phyloP scores from a whole-genome alignment of 2,888 invertebrate genomes.

The Dryomyza anilis region DNA sequence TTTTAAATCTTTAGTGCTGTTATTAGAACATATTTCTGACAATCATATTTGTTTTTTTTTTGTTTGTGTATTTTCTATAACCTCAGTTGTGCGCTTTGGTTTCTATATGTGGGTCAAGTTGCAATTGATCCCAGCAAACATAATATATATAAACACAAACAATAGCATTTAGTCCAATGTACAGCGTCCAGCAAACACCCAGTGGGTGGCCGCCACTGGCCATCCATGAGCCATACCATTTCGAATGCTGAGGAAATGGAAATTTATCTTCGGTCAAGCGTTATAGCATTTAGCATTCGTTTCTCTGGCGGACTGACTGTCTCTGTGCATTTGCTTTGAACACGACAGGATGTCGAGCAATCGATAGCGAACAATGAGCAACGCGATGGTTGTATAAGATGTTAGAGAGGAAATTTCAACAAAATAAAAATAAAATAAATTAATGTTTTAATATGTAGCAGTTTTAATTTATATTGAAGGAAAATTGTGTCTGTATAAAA shows the following conservation, averaged over 20 bases:
- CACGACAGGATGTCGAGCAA: not conserved
- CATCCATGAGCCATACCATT: not conserved
- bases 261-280: not conserved
- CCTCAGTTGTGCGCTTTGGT: not conserved
- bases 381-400: not conserved
- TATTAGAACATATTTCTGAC: no score
- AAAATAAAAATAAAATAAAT: no score
- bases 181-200: not conserved
- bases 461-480: no score
- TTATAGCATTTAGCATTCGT: not conserved
- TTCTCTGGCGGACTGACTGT: not conserved
- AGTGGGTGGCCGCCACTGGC: not conserved
- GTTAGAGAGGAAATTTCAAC: no score
- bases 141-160: not conserved
- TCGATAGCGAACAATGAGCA: not conserved
- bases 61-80: not conserved
- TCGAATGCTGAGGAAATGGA: not conserved
- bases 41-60: no score
- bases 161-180: not conserved
- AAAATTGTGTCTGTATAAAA: no score
- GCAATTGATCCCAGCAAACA: constrained; percentile 11
- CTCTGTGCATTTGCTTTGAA: not conserved
- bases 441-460: no score
- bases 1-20: no score
- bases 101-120: constrained; percentile 19